A percentile compares a stretch with the other conserved stretches of the same genome.
Evolutionary conservation across 2,888 invertebrate genomes (phyloP).

Genomic region (Drosophila aldrichi): DNA sequence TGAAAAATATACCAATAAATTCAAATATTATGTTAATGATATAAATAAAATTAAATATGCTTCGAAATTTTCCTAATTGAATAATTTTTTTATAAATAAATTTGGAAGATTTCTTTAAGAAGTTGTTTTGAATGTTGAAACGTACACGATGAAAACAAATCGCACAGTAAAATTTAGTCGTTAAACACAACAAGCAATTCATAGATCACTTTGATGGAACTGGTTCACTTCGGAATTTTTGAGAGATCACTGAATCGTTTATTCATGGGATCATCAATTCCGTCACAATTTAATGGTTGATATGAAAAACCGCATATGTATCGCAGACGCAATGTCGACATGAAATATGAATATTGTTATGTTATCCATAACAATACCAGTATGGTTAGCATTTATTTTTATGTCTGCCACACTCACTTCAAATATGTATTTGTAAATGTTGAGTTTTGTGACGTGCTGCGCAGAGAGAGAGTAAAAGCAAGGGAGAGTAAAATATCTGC

Average conservation of each 20-base stretch:
- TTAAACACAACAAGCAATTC: background rate
- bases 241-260: slow-evolving; percentile 2
- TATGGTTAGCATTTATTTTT: background rate
- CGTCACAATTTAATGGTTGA: background rate
- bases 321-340: background rate
- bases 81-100: background rate
- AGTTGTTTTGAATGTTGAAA: background rate
- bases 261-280: background rate
- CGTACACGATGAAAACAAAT: no score
- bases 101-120: background rate
- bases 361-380: background rate
- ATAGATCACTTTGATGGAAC: slow-evolving; percentile 3
- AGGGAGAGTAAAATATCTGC: slow-evolving; percentile 5
- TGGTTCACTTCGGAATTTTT: background rate
- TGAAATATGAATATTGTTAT: background rate
- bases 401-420: no score
- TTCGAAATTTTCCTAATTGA: background rate
- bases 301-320: background rate
- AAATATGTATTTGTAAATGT: background rate
- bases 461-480: slow-evolving; percentile 20
- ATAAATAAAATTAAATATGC: background rate
- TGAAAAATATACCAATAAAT: no score
- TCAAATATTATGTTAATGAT: no score
- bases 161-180: background rate
- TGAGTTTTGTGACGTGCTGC: slow-evolving; percentile 34